A percentile compares a stretch with the other conserved stretches of the same genome.
Evolutionary conservation across 2,113 vertebrate species (phyloP).

Genomic region (Motacilla alba): DNA sequence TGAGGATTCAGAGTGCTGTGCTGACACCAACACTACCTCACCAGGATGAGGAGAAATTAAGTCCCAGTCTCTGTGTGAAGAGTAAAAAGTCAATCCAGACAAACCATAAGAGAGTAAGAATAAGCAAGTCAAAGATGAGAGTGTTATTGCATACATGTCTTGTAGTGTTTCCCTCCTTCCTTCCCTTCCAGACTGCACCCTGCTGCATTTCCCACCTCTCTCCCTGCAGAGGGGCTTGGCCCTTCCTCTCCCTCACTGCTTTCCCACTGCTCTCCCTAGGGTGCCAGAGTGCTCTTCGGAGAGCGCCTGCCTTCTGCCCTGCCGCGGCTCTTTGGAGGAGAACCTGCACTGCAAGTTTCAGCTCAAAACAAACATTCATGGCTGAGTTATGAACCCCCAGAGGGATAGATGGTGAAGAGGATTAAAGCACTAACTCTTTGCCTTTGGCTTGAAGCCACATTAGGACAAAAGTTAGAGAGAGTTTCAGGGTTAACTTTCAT

Average conservation of each 20-base stretch:
- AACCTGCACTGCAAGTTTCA: constrained; percentile 62
- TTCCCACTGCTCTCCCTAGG: accelerated
- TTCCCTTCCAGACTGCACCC: background rate
- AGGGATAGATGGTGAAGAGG: constrained; percentile 35
- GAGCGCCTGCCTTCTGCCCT: background rate
- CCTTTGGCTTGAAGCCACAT: constrained; percentile 10
- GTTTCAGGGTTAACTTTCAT: background rate
- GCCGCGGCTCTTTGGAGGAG: background rate
- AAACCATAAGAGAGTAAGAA: background rate
- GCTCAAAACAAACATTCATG: constrained; percentile 62
- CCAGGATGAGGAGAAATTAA: background rate
- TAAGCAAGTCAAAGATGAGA: background rate
- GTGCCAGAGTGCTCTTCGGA: background rate
- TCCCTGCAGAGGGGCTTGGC: background rate
- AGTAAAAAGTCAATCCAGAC: background rate
- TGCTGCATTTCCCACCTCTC: background rate
- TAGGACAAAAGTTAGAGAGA: constrained; percentile 15
- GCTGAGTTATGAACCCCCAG: constrained; percentile 57
- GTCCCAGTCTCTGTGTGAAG: too few species aligned
- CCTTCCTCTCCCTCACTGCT: background rate
- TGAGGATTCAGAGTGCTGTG: background rate
- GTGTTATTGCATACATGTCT: accelerated
- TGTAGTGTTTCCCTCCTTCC: background rate
- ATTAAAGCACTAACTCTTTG: constrained; percentile 27
- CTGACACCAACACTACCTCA: background rate